Percentiles rank a stretch among this genome's conserved stretches.
Conservation (phyloP, 2,888 invertebrate species). For the Mechanitis messenoides region DNA sequence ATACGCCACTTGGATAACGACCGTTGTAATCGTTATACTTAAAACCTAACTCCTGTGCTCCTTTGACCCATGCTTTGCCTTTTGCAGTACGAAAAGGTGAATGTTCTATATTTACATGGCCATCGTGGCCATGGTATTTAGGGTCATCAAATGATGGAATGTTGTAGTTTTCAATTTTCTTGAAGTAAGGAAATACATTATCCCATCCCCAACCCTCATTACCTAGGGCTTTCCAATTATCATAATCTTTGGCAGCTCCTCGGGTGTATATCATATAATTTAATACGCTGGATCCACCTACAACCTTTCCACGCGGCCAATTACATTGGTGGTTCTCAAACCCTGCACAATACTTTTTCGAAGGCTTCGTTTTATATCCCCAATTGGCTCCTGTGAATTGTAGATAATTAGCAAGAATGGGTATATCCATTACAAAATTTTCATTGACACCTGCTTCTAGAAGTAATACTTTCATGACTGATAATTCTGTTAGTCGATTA, state of each 20-base stretch:
- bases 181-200: constrained; percentile 84
- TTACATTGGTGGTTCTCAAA: constrained; percentile 85
- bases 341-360: constrained; percentile 82
- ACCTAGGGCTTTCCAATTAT: constrained; percentile 83
- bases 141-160: constrained; percentile 74
- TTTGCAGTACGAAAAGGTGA: constrained; percentile 70
- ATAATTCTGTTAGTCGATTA: constrained; percentile 82
- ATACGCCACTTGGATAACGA: constrained; percentile 77
- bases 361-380: constrained; percentile 88
- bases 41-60: constrained; percentile 78
- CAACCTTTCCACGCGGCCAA: constrained; percentile 87
- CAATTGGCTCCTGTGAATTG: constrained; percentile 86
- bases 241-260: constrained; percentile 83
- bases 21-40: constrained; percentile 79
- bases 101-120: constrained; percentile 75
- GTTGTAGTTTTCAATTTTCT: constrained; percentile 84
- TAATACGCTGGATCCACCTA: constrained; percentile 88
- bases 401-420: constrained; percentile 82
- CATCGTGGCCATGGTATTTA: constrained; percentile 73
- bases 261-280: constrained; percentile 89
- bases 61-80: constrained; percentile 77
- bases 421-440: constrained; percentile 84
- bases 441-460: constrained; percentile 85
- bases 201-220: constrained; percentile 85
- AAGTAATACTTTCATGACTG: constrained; percentile 80